Conservation (phyloP, 1,140 invertebrate species). For the Brevipalpus yothersi region DNA sequence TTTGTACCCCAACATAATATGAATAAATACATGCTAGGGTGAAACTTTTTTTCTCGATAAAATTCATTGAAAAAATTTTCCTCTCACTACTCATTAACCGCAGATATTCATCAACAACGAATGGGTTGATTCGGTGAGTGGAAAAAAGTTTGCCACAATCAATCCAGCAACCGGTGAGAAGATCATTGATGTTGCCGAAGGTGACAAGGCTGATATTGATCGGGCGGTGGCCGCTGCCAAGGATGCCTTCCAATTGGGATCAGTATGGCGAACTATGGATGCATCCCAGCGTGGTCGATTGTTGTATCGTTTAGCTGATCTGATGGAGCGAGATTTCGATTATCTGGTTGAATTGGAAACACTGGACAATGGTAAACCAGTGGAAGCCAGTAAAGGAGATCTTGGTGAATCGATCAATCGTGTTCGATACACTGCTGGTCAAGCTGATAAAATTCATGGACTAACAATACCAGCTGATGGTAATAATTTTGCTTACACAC, state of each 20-base stretch:
- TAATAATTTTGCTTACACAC: conserved; percentile 24
- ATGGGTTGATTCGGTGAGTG: conserved; percentile 62
- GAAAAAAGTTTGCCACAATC: conserved; percentile 16
- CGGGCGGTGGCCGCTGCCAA: conserved; percentile 5
- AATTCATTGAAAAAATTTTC: no score
- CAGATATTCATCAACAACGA: conserved; percentile 96
- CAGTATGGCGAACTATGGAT: conserved; percentile 75
- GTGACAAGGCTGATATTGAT: conserved; percentile 10
- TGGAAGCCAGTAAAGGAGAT: conserved; percentile 34
- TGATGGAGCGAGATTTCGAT: not conserved
- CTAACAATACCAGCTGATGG: conserved; percentile 17
- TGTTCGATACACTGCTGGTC: conserved; percentile 66
- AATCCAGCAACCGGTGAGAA: conserved; percentile 7
- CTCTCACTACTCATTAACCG: not conserved
- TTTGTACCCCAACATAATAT: no score
- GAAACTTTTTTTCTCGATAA: no score
- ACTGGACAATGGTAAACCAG: conserved; percentile 70
- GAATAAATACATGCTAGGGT: no score
- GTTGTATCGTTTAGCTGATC: conserved; percentile 19
- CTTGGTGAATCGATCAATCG: conserved; percentile 32
- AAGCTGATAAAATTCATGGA: conserved; percentile 43
- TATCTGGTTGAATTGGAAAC: conserved; percentile 28
- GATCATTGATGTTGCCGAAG: conserved; percentile 1
- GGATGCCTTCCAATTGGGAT: conserved; percentile 26
- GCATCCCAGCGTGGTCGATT: conserved; percentile 55